A percentile compares a stretch with the other conserved stretches of the same genome.
Evolutionary conservation across 1,140 invertebrate genomes (phyloP).

Genomic region (Argopecten irradians): DNA sequence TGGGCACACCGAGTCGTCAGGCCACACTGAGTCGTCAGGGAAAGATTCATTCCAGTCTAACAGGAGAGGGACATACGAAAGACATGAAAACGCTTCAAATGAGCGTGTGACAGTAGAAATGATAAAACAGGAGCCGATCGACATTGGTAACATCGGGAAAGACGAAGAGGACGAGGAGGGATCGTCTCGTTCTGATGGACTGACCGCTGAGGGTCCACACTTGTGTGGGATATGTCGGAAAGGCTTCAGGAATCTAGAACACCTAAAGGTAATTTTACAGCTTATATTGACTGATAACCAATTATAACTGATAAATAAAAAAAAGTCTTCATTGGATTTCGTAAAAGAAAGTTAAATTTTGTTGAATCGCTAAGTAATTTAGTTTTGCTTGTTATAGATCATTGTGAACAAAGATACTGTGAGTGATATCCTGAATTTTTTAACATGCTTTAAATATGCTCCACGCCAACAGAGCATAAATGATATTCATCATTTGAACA

Average conservation of each 20-base stretch:
- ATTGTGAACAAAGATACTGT: too few relatives aligned
- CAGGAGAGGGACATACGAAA: slow-evolving; percentile 41
- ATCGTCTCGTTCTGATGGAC: not conserved
- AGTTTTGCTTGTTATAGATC: too few relatives aligned
- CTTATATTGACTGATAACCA: too few relatives aligned
- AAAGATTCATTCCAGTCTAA: slow-evolving; percentile 12
- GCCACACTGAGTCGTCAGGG: not conserved
- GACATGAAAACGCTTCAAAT: slow-evolving; percentile 40
- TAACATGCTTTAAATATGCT: too few relatives aligned
- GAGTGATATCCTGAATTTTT: too few relatives aligned
- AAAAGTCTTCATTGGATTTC: too few relatives aligned
- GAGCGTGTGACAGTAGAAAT: slow-evolving; percentile 61
- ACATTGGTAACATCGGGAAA: slow-evolving; percentile 47
- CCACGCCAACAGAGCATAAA: too few relatives aligned
- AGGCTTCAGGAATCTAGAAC: slow-evolving; percentile 57
- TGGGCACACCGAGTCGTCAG: not conserved
- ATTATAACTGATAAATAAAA: too few relatives aligned
- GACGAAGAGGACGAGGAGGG: slow-evolving; percentile 25
- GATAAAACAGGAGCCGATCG: slow-evolving; percentile 54
- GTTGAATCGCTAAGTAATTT: too few relatives aligned
- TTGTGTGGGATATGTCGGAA: slow-evolving; percentile 65
- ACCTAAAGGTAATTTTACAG: slow-evolving; percentile 61
- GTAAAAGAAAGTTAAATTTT: too few relatives aligned
- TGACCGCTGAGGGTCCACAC: slow-evolving; percentile 46
- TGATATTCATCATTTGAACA: too few relatives aligned